Evolutionary conservation across 2,888 invertebrate species (phyloP).

Genomic region (Drosophila borealis): DNA sequence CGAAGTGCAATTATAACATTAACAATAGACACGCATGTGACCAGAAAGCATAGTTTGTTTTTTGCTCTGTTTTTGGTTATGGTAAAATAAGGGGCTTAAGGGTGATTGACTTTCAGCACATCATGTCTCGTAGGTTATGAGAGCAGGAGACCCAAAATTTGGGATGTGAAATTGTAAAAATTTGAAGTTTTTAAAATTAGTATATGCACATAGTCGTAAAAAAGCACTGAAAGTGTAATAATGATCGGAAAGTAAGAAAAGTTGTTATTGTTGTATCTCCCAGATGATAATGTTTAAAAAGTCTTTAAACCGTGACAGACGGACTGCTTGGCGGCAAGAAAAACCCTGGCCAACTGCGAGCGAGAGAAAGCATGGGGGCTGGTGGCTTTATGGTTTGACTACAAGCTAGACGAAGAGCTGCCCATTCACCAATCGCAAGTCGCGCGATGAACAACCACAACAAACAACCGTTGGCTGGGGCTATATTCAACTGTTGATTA

Average conservation of each 20-base stretch:
- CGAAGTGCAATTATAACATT: slow-evolving; percentile 37
- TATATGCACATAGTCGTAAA: no score
- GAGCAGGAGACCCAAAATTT: no score
- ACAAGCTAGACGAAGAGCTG: slow-evolving; percentile 6
- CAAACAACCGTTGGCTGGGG: slow-evolving; percentile 40
- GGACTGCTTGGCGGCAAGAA: slow-evolving; percentile 7
- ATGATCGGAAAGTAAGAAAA: no score
- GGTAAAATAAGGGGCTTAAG: no score
- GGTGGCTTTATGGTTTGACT: neutral
- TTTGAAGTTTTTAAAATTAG: no score
- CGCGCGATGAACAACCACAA: slow-evolving; percentile 23
- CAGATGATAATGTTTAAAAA: slow-evolving; percentile 36
- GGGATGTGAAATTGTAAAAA: no score
- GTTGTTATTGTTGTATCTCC: no score
- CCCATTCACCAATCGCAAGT: slow-evolving; percentile 30
- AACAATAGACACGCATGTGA: slow-evolving; percentile 47
- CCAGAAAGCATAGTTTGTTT: slow-evolving; percentile 10
- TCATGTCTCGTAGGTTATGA: no score
- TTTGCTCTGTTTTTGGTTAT: neutral
- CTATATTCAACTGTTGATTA: slow-evolving; percentile 1
- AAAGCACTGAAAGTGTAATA: no score
- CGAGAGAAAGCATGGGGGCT: neutral
- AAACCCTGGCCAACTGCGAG: slow-evolving; percentile 2
- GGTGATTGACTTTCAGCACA: no score
- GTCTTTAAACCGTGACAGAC: slow-evolving; percentile 60